Evolutionary conservation across 2,888 invertebrate species (phyloP).

Genomic region (Drosophila lutescens): DNA sequence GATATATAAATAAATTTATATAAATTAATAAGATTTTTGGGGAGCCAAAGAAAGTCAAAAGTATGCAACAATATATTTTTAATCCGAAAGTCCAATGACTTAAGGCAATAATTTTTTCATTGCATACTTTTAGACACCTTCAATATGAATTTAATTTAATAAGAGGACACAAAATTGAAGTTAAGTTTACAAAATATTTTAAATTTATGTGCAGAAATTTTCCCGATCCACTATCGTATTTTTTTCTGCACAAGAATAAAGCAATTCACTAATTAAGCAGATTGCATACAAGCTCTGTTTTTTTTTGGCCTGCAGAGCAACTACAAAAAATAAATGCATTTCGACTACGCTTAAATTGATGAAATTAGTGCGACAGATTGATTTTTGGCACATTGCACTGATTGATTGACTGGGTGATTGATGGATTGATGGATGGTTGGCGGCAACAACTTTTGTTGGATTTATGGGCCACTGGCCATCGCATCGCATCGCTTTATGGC

Average conservation of each 20-base stretch:
- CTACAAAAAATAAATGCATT: slow-evolving; percentile 18
- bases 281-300: neutral
- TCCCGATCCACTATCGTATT: too few relatives aligned
- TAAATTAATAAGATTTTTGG: too few relatives aligned
- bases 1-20: neutral
- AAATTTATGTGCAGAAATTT: too few relatives aligned
- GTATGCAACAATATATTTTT: too few relatives aligned
- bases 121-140: too few relatives aligned
- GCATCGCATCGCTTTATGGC: neutral
- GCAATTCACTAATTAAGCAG: slow-evolving; percentile 10
- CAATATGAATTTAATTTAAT: too few relatives aligned
- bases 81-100: too few relatives aligned
- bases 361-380: slow-evolving; percentile 47
- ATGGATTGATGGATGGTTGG: slow-evolving; percentile 6
- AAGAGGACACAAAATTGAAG: too few relatives aligned
- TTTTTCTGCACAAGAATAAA: neutral
- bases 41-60: too few relatives aligned
- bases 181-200: too few relatives aligned
- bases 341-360: slow-evolving; percentile 18
- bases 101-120: too few relatives aligned
- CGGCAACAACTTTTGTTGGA: neutral
- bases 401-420: slow-evolving; percentile 49
- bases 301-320: neutral
- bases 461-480: slow-evolving; percentile 15
- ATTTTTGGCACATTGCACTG: slow-evolving; percentile 33